Evolutionary conservation across 2,888 invertebrate species (phyloP), one percentile per base, ranked within the genome.

Genomic region (Rhagophthalmus giganteus): DNA sequence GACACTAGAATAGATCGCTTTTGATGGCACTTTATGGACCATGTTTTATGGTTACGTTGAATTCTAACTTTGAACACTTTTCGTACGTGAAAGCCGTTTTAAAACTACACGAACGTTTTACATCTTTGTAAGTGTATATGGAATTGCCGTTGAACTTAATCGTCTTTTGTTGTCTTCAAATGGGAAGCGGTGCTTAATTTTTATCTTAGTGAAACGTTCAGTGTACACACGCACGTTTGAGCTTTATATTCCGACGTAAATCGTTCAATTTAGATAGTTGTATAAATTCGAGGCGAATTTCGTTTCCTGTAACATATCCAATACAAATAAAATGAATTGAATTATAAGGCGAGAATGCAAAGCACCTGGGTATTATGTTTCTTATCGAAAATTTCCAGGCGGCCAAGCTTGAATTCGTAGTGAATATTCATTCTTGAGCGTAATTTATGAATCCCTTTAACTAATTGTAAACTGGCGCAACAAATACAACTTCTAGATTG

Each of bases 381-480:
- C 57, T 59, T 59, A 59, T 59, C 59, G 53, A 50, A 47, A 37
- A 54, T 51, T 52, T 44, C 33, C 59, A 59, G 59, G 49, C 49
- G 35, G 11, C 39, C 40, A 53, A 52, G 50, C 54, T 54, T 57
- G 42, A 51, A 52, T 55, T 61, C 45, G 45, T 42, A 56, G 53
- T 52, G 55, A 58, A 60, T 62, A 55, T 59, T 59, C 57, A 57
- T 59, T 59, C 57, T 54, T 57, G 58, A 58, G 59, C 59, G 57
- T 58, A 53, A 58, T 62, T 59, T 60, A 59, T 49, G 40, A 40
- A 49, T 49, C 39, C 35, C 44, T 30, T 10, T 37, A 45, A 38
- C 48, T 53, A 53, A 53, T 48, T 48, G 48, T 47, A 39, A 34
- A 38, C 41, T 41, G 40, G 26, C 39, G 28, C 41, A 9, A 24